Evolutionary conservation across 1,140 invertebrate genomes (phyloP).

Genomic region (Drosophila carrolli): DNA sequence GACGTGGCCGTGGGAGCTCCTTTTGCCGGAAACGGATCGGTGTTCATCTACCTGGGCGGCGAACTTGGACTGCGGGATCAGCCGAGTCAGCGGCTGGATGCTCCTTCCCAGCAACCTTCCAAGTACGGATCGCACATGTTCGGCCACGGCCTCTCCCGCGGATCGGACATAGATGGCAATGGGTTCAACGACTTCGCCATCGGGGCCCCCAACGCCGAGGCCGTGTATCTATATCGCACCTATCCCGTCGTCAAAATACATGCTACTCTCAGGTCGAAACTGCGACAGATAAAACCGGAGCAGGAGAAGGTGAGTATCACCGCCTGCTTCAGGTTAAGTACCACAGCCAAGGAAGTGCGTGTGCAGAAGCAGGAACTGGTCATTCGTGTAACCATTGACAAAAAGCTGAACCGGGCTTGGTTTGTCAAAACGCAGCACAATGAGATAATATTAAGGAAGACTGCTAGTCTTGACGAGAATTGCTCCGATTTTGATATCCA

Average conservation of each 20-base stretch:
- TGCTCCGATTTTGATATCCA: constrained; percentile 67
- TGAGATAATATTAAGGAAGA: constrained; percentile 68
- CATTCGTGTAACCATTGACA: constrained; percentile 63
- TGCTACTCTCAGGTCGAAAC: constrained; percentile 84
- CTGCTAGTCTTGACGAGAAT: constrained; percentile 44
- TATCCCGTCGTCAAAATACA: constrained; percentile 86
- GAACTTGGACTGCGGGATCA: constrained; percentile 85
- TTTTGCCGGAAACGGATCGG: constrained; percentile 87
- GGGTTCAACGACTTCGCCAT: constrained; percentile 88
- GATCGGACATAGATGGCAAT: constrained; percentile 88
- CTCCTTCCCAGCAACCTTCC: constrained; percentile 54
- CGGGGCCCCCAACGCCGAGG: constrained; percentile 87
- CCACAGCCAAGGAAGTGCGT: constrained; percentile 58
- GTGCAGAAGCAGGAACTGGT: constrained; percentile 70
- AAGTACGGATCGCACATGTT: constrained; percentile 78
- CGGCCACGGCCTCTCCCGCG: constrained; percentile 88
- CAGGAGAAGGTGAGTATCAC: constrained; percentile 85
- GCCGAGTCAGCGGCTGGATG: constrained; percentile 85
- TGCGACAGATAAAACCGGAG: constrained; percentile 85
- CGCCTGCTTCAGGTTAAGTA: constrained; percentile 84
- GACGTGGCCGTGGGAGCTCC: constrained; percentile 90
- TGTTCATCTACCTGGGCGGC: constrained; percentile 88
- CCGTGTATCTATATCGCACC: constrained; percentile 86
- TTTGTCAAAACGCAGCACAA: constrained; percentile 57
- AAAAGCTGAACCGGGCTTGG: constrained; percentile 72